Evolutionary conservation across 1,140 invertebrate genomes (phyloP), one percentile per base, ranked within the genome.

Genomic region (Agrilus planipennis): DNA sequence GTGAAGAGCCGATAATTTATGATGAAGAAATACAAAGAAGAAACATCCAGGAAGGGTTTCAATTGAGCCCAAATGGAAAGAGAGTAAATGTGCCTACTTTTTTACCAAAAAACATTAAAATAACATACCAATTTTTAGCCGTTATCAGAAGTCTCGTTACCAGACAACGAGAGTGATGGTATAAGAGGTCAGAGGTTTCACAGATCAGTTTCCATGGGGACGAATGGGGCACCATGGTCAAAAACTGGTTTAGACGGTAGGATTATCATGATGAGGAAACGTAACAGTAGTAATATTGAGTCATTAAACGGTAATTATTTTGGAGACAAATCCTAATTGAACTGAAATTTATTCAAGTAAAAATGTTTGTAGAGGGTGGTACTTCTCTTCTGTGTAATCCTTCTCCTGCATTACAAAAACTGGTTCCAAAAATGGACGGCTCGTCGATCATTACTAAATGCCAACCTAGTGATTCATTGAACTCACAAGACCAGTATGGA

Each of bases 381-480:
- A 81, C 81, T 32, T 86, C 85, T 0, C 64, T 90, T 1, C 63
- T 91, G 2, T 84, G 84, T 41, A 79, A 89, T 56, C 87, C 88
- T 6, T 91, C 87, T 16, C 70, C 79, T 4, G 79, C 81, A 2
- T 68, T 91, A 29, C 77, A 81, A 45, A 75, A 75, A 52, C 55
- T 86, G 21, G 76, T 83, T 36, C 76, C 77, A 7, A 69, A 68
- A 15, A 70, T 73, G 53, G 69, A 72, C 47, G 64, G 69, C 41
- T 70, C 71, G 0, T 67, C 67, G 1, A 71, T 69, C 46, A 68
- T 70, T 4, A 64, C 61, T 1, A 54, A 55, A 2, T 63, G 50
- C 41, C 50, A 52, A 54, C 61, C 25, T 55, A 61, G 49, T 51
- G 66, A 45, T 34, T 46, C 47, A 16, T 38, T 51, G 28, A 47